Evolutionary conservation across 53 echinoderm and acorn worm genomes (phyloP), one percentile per base, ranked within the genome.

Genomic region (Hippasteria phrygiana): DNA sequence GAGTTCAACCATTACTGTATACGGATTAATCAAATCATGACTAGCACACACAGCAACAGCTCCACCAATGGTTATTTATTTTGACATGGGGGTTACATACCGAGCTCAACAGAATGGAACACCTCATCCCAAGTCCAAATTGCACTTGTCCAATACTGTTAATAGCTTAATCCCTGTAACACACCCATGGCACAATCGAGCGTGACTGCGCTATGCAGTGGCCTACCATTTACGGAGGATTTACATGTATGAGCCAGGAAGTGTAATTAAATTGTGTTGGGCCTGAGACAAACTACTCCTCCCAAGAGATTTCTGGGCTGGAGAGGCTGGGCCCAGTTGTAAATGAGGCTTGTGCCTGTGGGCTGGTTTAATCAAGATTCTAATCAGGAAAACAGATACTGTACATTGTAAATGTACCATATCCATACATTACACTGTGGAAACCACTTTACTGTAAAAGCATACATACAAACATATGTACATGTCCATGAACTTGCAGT

Each of bases 61-160:
- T 26, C 26, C 59, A 59, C 56, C 45, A 35, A 34, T 20, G 67
- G 67, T 35, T 66, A 66, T 66, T 66, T 66, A 66, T 66, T 35
- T 35, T 66, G 67, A 5, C 67, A 33, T 14, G 16, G n/a, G 51
- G 2, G 26, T 33, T 66, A 10, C 13, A 32, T 66, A 8, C 34
- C 14, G 36, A 20, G 67, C 33, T 26, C 0, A 33, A 31, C 35
- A 66, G 67, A 66, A 66, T 11, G 26, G 59, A 4, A 26, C 3
- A 59, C 3, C 7, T 8, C 59, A 14, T 18, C 59, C 2, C n/a
- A 17, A 55, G 22, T 51, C 34, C 53, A 76, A 76, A 33, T 32
- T 26, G 20, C 35, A 13, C 78, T 34, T 39, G 78, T 41, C 41
- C 78, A 55, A 78, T 78, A 78, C 56, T 62, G 59, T 62, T 78